A percentile compares a stretch with the other conserved stretches of the same genome.
These are phyloP conservation scores for Basileuterus tristriatus DNA, from an alignment of 2,797 vertebrate genomes.

Conservation along the genomic window DNA sequence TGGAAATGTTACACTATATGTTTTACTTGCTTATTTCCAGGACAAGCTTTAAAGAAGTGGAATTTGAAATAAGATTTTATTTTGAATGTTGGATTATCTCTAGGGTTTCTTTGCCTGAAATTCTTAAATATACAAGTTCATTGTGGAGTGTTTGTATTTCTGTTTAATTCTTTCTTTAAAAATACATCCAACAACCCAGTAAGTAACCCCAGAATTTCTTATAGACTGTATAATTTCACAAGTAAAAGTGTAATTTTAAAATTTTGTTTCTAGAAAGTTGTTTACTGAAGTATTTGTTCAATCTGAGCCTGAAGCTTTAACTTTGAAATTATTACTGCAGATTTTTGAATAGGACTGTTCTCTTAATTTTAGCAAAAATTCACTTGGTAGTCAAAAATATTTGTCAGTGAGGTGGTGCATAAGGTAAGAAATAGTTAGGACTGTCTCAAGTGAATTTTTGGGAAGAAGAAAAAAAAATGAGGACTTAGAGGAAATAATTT, in stretches of 20 bases:
- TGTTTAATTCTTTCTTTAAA: conserved; percentile 58
- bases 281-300: neutral
- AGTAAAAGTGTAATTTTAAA: neutral
- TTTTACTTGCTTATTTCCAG: neutral
- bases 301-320: neutral
- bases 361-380: neutral
- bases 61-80: neutral
- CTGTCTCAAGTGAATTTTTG: neutral
- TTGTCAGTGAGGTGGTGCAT: neutral
- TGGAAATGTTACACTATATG: neutral
- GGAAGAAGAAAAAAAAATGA: neutral
- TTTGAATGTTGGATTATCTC: neutral
- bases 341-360: neutral
- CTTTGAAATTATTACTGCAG: neutral
- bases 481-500: neutral
- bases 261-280: neutral
- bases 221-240: neutral
- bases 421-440: neutral
- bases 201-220: neutral
- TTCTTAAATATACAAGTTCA: neutral
- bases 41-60: neutral
- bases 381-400: neutral
- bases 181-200: neutral
- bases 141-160: neutral
- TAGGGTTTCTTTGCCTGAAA: neutral